Percentiles rank a stretch among this genome's conserved stretches.
Conservation (phyloP, 2,797 vertebrate species). For the Anniella stebbinsi region DNA sequence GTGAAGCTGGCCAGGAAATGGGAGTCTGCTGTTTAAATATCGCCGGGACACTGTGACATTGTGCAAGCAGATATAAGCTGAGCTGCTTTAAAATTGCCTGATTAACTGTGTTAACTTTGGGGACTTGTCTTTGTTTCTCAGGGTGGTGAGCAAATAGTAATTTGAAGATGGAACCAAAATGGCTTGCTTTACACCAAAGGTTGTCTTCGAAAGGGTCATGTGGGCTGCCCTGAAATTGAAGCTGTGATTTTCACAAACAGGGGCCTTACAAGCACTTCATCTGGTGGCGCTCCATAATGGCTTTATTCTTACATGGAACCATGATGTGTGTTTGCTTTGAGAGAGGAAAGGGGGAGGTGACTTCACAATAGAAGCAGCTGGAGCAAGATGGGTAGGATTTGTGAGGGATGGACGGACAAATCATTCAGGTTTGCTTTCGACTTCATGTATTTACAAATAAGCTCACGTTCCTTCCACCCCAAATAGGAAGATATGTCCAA, state of each 20-base stretch:
- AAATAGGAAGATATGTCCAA: too few relatives aligned
- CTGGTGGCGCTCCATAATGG: slow-evolving; percentile 68
- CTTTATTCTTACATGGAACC: slow-evolving; percentile 71
- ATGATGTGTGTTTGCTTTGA: slow-evolving; percentile 65
- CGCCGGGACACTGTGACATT: slow-evolving; percentile 35
- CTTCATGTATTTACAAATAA: too few relatives aligned
- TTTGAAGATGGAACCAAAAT: slow-evolving; percentile 50
- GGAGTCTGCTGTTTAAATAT: slow-evolving; percentile 58
- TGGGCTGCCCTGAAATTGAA: slow-evolving; percentile 42
- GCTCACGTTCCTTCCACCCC: too few relatives aligned
- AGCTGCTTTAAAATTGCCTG: slow-evolving; percentile 65
- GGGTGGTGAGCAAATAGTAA: slow-evolving; percentile 59
- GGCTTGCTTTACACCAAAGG: slow-evolving; percentile 35
- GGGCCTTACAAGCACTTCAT: slow-evolving; percentile 62
- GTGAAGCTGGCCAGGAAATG: slow-evolving; percentile 41
- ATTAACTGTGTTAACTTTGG: slow-evolving; percentile 64
- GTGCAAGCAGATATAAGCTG: slow-evolving; percentile 60
- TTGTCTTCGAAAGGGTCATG: background rate
- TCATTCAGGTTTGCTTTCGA: too few relatives aligned
- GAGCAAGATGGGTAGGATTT: background rate
- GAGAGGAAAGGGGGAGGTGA: slow-evolving; percentile 52
- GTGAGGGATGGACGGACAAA: too few relatives aligned
- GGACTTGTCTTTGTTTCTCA: slow-evolving; percentile 66
- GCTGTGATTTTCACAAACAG: slow-evolving; percentile 50
- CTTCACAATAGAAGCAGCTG: background rate